phyloP scores from a whole-genome alignment of 2,797 vertebrate genomes.

The Alauda arvensis region DNA sequence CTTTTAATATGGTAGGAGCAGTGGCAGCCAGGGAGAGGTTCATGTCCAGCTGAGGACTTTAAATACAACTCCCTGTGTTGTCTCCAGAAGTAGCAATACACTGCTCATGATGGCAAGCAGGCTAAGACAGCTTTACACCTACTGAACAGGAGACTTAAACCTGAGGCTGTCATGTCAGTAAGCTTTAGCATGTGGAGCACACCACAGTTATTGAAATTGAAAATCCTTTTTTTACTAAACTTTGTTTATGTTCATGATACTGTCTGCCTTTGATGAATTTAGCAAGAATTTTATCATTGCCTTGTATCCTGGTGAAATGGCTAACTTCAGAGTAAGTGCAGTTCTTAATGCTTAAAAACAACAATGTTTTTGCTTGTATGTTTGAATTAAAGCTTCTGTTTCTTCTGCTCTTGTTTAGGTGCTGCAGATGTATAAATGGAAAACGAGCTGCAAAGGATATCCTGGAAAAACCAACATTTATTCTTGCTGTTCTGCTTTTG shows the following conservation, averaged over 20 bases:
- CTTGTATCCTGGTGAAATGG: background rate
- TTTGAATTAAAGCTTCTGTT: background rate
- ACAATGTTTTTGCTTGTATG: background rate
- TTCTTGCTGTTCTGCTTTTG: constrained; percentile 85
- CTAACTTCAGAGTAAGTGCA: background rate
- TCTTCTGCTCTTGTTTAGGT: constrained; percentile 71
- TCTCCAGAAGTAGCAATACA: background rate
- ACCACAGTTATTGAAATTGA: background rate
- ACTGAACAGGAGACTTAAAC: background rate
- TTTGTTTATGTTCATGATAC: background rate
- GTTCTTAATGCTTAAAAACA: background rate
- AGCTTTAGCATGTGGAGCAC: background rate
- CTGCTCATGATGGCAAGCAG: background rate
- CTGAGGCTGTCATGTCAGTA: background rate
- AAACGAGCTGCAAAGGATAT: constrained; percentile 77
- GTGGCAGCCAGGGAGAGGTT: background rate
- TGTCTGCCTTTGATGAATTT: background rate
- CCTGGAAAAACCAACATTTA: constrained; percentile 79
- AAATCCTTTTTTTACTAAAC: background rate
- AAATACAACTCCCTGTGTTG: rapidly evolving
- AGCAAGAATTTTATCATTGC: background rate
- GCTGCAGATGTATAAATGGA: constrained; percentile 80
- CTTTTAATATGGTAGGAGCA: background rate
- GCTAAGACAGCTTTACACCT: background rate
- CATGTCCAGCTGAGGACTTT: background rate